These are phyloP conservation scores for Aphyosemion australe DNA, from an alignment of 2,113 vertebrate genomes.

Conservation along the genomic window DNA sequence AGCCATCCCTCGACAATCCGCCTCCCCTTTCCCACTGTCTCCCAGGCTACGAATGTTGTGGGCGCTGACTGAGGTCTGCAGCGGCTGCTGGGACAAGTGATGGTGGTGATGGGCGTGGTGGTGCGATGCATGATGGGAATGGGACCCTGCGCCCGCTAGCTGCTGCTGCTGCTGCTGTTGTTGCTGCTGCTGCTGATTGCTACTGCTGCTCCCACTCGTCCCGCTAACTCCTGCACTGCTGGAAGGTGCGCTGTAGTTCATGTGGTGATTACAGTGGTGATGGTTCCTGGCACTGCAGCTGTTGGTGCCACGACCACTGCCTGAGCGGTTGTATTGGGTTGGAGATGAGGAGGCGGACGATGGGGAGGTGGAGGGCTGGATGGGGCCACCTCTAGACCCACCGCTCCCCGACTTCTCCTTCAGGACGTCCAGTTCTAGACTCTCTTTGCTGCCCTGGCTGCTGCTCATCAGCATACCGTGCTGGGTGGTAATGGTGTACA, in stretches of 20 bases:
- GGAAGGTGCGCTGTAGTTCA: slow-evolving; percentile 39
- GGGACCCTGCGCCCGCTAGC: slow-evolving; percentile 29
- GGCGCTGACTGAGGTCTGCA: slow-evolving; percentile 82
- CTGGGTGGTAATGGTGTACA: slow-evolving; percentile 94
- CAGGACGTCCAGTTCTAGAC: slow-evolving; percentile 91
- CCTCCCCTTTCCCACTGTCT: slow-evolving; percentile 79
- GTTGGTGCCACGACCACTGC: slow-evolving; percentile 46
- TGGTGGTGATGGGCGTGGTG: slow-evolving; percentile 74
- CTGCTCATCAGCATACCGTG: slow-evolving; percentile 86
- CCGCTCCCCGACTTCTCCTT: slow-evolving; percentile 79
- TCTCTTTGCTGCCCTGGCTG: slow-evolving; percentile 82
- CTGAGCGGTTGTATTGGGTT: slow-evolving; percentile 66
- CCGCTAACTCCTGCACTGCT: slow-evolving; percentile 40
- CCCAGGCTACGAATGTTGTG: slow-evolving; percentile 84
- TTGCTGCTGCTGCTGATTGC: slow-evolving; percentile 42
- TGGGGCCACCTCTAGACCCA: slow-evolving; percentile 57
- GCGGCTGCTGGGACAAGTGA: slow-evolving; percentile 76
- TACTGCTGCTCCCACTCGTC: slow-evolving; percentile 43
- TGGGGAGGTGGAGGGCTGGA: slow-evolving; percentile 71
- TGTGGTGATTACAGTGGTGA: slow-evolving; percentile 56
- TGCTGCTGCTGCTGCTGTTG: slow-evolving; percentile 20
- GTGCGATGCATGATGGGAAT: slow-evolving; percentile 65
- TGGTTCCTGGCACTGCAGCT: slow-evolving; percentile 47
- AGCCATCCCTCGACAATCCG: slow-evolving; percentile 81
- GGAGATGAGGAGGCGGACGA: slow-evolving; percentile 72